A percentile compares a stretch with the other conserved stretches of the same genome.
Evolutionary conservation across 2,888 invertebrate genomes (phyloP).

Genomic region (Campoplex capitator): DNA sequence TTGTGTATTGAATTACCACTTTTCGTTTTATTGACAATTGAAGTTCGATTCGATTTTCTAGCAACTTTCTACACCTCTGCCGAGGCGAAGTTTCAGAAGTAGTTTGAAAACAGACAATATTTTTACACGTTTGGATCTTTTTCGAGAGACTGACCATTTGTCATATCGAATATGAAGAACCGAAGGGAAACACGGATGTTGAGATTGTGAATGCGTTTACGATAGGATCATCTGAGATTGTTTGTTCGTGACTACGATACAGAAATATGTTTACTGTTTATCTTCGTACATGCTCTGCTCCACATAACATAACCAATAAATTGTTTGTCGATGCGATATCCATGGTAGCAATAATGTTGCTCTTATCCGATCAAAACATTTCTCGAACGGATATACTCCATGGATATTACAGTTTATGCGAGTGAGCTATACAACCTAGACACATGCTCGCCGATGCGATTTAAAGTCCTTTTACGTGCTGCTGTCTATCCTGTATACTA

Average conservation of each 20-base stretch:
- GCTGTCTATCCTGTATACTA: slow-evolving; percentile 3
- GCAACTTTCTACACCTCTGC: neutral
- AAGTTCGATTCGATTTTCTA: neutral
- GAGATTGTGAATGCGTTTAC: slow-evolving; percentile 1
- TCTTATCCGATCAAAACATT: slow-evolving; percentile 55
- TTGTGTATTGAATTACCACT: neutral
- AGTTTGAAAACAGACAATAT: slow-evolving; percentile 10
- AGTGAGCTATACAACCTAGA: slow-evolving; percentile 34
- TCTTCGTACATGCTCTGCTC: slow-evolving; percentile 15
- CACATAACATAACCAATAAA: slow-evolving; percentile 11
- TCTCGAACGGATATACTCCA: slow-evolving; percentile 11
- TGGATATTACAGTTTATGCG: slow-evolving; percentile 54
- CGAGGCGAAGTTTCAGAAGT: neutral
- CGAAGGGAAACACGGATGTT: slow-evolving; percentile 7
- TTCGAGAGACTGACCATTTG: slow-evolving; percentile 8
- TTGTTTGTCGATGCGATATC: slow-evolving; percentile 36
- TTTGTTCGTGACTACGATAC: slow-evolving; percentile 37
- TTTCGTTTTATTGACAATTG: neutral
- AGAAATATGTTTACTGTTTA: slow-evolving; percentile 20
- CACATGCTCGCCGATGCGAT: slow-evolving; percentile 40
- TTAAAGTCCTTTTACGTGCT: slow-evolving; percentile 16
- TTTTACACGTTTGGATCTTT: slow-evolving; percentile 8
- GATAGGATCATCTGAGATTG: slow-evolving; percentile 46
- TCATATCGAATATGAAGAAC: neutral
- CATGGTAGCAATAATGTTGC: slow-evolving; percentile 50